Evolutionary conservation across 2,113 vertebrate genomes (phyloP), one percentile per base, ranked within the genome.

Genomic region (Syrrhaptes paradoxus): DNA sequence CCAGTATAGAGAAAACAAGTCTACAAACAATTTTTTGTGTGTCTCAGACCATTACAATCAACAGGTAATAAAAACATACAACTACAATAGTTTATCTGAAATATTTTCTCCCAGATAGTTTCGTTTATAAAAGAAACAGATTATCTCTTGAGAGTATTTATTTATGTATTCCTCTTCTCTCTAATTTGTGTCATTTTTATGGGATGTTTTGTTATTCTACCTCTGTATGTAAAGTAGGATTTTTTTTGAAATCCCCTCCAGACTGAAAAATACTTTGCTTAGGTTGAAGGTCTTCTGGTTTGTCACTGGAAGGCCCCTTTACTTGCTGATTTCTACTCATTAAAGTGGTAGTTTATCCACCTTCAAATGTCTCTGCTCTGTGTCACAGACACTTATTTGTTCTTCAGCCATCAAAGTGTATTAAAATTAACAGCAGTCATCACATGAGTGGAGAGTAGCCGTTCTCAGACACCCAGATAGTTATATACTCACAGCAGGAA

Each of bases 341-440:
- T 99, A 98, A 98, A 97, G 98, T 97, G 92, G 96, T 96, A 95
- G 97, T 98, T 98, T 98, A 98, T 98, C 97, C 97, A 96, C 95
- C 94, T 95, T 94, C 90, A 96, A 89, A 97, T 95, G 98, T 98
- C 97, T 97, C 98, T 98, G 98, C 97, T 96, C 98, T 97, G 95
- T 98, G 98, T 98, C 98, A 98, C 98, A 98, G 98, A 98, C 98
- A 98, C 98, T 98, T 98, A 98, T 99, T 98, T 98, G 98, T 98
- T 98, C 98, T 98, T 97, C 97, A 98, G 98, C 98, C 98, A 98
- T 98, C 98, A 98, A 98, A 98, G 98, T 97, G 97, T 98, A 98
- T 98, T 98, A 98, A 98, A 98, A 98, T 98, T 98, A 98, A 98
- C 98, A 97, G 98, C 98, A 98, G 97, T 97, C 98, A 96, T 98